Conservation (phyloP, 2,797 vertebrate species). For the Melopsittacus undulatus region DNA sequence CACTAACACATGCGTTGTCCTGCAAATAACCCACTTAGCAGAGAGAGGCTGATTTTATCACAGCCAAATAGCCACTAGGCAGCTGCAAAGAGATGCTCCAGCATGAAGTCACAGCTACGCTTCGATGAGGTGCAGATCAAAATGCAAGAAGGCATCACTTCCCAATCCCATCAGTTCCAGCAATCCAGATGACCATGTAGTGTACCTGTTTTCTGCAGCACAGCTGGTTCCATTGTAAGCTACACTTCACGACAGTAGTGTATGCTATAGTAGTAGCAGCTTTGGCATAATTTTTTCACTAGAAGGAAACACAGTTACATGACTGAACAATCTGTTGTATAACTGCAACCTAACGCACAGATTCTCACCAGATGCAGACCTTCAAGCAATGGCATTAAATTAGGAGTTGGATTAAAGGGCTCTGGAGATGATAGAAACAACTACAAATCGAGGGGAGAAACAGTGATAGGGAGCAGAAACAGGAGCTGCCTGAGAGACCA, state of each 20-base stretch:
- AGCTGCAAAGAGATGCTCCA: not conserved
- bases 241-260: conserved; percentile 41
- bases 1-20: not conserved
- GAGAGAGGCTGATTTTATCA: not conserved
- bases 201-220: conserved; percentile 33
- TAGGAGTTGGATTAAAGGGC: not conserved
- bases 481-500: not conserved
- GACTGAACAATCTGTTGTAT: not conserved
- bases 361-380: not conserved
- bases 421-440: not conserved
- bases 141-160: not conserved
- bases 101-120: not conserved
- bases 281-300: conserved; percentile 30
- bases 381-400: not conserved
- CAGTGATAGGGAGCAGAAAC: not conserved
- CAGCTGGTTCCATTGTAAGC: not conserved
- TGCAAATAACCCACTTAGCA: not conserved
- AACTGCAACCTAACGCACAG: not conserved
- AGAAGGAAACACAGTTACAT: not conserved
- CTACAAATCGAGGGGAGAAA: not conserved
- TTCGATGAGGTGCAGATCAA: not conserved
- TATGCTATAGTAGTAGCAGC: conserved; percentile 46
- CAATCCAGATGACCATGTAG: conserved; percentile 39
- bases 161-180: not conserved
- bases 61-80: not conserved